Evolutionary conservation across 2,888 invertebrate species (phyloP).

Genomic region (Hypena proboscidalis): DNA sequence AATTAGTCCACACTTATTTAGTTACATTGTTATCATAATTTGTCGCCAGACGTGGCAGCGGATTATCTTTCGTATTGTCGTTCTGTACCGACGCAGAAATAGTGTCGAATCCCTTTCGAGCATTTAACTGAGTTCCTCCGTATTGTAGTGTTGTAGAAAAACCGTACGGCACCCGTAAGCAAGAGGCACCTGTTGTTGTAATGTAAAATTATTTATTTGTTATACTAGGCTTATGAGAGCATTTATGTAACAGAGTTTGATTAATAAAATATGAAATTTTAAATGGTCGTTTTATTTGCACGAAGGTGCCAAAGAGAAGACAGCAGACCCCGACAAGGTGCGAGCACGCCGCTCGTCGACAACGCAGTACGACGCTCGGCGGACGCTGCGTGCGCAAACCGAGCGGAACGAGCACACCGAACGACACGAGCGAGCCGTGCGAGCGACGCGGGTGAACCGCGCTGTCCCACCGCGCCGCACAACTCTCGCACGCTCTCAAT

Average conservation of each 20-base stretch:
- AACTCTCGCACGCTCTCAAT: constrained; percentile 3
- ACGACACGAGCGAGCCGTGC: constrained; percentile 6
- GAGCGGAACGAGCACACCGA: constrained; percentile 12
- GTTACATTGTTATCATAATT: constrained; percentile 2
- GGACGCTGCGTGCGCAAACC: constrained; percentile 5
- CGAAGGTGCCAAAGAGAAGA: constrained; percentile 40
- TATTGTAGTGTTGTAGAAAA: constrained; percentile 1
- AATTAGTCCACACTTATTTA: constrained; percentile 7
- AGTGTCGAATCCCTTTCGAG: background rate
- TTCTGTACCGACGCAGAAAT: background rate
- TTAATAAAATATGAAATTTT: constrained; percentile 31
- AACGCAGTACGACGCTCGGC: constrained; percentile 11
- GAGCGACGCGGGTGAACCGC: background rate
- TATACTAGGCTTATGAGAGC: constrained; percentile 17
- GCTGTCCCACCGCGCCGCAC: background rate
- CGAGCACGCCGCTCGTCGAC: constrained; percentile 13
- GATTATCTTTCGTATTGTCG: background rate
- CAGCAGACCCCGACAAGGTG: constrained; percentile 12
- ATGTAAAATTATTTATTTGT: constrained; percentile 23
- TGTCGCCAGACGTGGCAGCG: constrained; percentile 6
- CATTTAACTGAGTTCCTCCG: background rate
- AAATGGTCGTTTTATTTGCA: constrained; percentile 44
- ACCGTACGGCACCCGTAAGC: constrained; percentile 11
- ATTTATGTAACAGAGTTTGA: constrained; percentile 33
- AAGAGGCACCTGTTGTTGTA: constrained; percentile 11